phyloP scores from a whole-genome alignment of 2,888 invertebrate genomes.

The Gymnosoma rotundatum region DNA sequence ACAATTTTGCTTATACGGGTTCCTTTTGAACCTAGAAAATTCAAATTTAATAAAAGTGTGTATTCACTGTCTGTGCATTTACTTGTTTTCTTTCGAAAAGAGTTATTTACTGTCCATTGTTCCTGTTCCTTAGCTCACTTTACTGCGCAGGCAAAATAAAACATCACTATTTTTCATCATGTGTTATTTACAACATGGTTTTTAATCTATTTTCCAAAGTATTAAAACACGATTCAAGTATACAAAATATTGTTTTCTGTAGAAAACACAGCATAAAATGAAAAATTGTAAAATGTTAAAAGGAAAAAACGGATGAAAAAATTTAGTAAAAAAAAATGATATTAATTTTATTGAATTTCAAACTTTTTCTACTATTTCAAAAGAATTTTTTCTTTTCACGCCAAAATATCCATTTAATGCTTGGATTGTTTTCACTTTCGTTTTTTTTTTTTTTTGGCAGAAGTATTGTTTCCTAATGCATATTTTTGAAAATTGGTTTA shows the following conservation, averaged over 20 bases:
- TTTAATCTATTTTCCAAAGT: no score
- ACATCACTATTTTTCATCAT: no score
- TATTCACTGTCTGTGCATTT: no score
- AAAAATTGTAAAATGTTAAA: slow-evolving; percentile 3
- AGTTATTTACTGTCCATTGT: no score
- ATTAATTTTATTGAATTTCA: slow-evolving; percentile 34
- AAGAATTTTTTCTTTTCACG: background rate
- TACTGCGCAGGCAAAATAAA: background rate
- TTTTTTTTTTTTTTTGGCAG: background rate
- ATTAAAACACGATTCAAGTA: slow-evolving; percentile 25
- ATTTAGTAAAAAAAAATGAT: slow-evolving; percentile 11
- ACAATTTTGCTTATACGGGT: no score
- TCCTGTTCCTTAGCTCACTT: background rate
- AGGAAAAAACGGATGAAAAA: slow-evolving; percentile 4
- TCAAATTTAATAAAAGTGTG: no score
- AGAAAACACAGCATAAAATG: no score
- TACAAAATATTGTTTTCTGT: slow-evolving; percentile 48
- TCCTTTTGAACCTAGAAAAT: no score
- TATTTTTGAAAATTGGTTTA: no score
- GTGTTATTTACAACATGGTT: no score
- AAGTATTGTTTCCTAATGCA: background rate
- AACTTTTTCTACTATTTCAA: background rate
- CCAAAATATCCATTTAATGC: slow-evolving; percentile 12
- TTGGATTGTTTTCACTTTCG: background rate
- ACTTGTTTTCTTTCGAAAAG: no score